A percentile compares a stretch with the other conserved stretches of the same genome.
Evolutionary conservation across 2,888 invertebrate genomes (phyloP).

Genomic region (Ophioninae sp.): DNA sequence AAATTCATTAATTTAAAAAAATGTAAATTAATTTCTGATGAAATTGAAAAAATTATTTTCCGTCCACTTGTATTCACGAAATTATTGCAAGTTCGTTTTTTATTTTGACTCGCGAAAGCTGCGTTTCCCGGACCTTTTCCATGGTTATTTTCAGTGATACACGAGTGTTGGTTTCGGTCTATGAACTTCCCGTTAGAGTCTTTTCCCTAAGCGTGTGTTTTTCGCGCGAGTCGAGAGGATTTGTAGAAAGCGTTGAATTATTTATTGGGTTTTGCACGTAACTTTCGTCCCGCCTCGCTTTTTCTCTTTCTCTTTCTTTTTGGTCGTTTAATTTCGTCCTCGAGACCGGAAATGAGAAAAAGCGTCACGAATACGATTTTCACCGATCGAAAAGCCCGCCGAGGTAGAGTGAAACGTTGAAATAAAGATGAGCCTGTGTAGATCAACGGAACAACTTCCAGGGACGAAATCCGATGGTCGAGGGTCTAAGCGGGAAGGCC

Average conservation of each 20-base stretch:
- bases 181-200: slow-evolving; percentile 35
- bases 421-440: background rate
- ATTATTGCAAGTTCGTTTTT: slow-evolving; percentile 5
- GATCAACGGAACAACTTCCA: background rate
- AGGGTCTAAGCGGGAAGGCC: background rate
- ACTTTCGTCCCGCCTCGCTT: background rate
- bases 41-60: background rate
- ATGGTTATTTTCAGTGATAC: background rate
- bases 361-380: background rate
- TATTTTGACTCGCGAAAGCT: background rate
- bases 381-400: slow-evolving; percentile 2
- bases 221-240: slow-evolving; percentile 8
- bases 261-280: background rate
- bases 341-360: slow-evolving; percentile 45
- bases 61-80: background rate
- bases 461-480: background rate
- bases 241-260: slow-evolving; percentile 8
- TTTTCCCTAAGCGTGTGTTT: background rate
- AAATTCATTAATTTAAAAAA: background rate
- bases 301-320: background rate
- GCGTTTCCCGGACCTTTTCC: background rate
- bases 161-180: background rate
- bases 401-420: background rate
- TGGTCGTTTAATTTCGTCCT: slow-evolving; percentile 23
- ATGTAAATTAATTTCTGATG: background rate